phyloP scores from a whole-genome alignment of 2,113 vertebrate genomes.

The Melanotaenia duboulayi region DNA sequence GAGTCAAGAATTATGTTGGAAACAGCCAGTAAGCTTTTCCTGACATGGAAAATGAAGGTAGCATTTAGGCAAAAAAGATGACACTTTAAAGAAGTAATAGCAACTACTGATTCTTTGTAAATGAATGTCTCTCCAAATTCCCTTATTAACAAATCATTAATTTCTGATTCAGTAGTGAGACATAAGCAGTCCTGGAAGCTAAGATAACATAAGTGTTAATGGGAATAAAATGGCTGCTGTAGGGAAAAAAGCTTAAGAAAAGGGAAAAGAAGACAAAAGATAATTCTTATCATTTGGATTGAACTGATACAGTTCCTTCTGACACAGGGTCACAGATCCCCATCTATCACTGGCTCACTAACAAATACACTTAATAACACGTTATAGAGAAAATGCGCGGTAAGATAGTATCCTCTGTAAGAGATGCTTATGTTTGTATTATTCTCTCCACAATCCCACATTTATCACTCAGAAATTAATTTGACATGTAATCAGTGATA shows the following conservation, averaged over 20 bases:
- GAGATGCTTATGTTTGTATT: too few relatives aligned
- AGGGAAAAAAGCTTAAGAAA: neutral
- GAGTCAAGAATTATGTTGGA: neutral
- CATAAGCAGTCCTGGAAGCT: neutral
- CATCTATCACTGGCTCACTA: slow-evolving; percentile 17
- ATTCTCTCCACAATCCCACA: neutral
- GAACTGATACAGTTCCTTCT: neutral
- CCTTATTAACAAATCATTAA: neutral
- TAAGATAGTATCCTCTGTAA: neutral
- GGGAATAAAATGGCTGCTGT: neutral
- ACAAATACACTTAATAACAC: neutral
- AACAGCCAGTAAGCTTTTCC: neutral
- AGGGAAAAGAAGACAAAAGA: neutral
- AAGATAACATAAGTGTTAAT: neutral
- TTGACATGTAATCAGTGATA: neutral
- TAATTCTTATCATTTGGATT: neutral
- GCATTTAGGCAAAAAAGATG: neutral
- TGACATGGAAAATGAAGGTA: slow-evolving; percentile 1
- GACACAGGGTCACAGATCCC: neutral
- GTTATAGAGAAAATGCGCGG: neutral
- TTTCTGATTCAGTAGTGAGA: slow-evolving; percentile 8
- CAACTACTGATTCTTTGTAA: slow-evolving; percentile 17
- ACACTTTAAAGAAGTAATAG: slow-evolving; percentile 2
- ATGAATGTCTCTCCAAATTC: slow-evolving; percentile 30
- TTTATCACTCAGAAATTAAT: neutral